Percentiles rank a stretch among this genome's conserved stretches.
phyloP scores from a whole-genome alignment of 2,797 vertebrate species.

The Enoplosus armatus region DNA sequence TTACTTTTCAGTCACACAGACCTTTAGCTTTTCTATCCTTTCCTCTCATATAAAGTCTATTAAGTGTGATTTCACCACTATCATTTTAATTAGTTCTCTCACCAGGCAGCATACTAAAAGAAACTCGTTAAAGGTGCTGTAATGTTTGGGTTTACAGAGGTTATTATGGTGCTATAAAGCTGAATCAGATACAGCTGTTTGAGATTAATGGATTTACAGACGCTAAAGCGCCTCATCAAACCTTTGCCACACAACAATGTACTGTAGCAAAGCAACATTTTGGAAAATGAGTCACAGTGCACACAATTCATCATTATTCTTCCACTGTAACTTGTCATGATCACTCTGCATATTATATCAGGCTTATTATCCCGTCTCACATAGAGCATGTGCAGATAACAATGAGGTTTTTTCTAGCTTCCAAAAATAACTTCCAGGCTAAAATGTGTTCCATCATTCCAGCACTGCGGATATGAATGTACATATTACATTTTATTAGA shows the following conservation, averaged over 20 bases:
- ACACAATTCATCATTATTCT: constrained; percentile 9
- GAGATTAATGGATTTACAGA: constrained; percentile 7
- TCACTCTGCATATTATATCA: constrained; percentile 24
- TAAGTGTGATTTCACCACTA: constrained; percentile 4
- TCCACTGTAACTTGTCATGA: constrained; percentile 16
- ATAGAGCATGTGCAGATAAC: not conserved
- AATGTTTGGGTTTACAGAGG: constrained; percentile 7
- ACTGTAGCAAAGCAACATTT: not conserved
- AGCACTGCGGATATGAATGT: not conserved
- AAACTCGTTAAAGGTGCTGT: not conserved
- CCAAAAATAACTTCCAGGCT: constrained; percentile 27
- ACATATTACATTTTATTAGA: constrained; percentile 19
- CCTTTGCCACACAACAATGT: not conserved
- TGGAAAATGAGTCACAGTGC: not conserved
- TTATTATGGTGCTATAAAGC: constrained; percentile 18
- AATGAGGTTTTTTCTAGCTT: constrained; percentile 25
- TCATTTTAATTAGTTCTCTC: constrained; percentile 13
- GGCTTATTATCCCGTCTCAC: constrained; percentile 24
- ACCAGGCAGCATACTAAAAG: constrained; percentile 1
- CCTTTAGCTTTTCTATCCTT: not conserved
- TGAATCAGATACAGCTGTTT: not conserved
- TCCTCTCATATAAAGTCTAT: not conserved
- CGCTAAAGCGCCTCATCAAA: not conserved
- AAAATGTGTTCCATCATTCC: constrained; percentile 2
- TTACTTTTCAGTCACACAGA: not conserved